phyloP scores from a whole-genome alignment of 2,797 vertebrate genomes.

The Leucoraja ocellata region DNA sequence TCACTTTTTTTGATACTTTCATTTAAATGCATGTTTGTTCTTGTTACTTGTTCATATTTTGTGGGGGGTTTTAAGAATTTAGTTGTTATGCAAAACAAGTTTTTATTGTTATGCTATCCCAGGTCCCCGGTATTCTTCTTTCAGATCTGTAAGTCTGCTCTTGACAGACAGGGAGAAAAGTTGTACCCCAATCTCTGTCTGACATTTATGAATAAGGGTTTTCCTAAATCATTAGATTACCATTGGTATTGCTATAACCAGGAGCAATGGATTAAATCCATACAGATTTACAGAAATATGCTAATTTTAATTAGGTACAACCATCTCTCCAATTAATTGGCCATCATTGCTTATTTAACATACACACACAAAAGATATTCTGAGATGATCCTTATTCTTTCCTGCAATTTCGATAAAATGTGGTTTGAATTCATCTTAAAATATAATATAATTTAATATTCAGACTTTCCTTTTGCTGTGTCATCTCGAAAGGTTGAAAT shows the following conservation, averaged over 20 bases:
- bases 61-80: not conserved
- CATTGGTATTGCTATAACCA: conserved; percentile 1
- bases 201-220: not conserved
- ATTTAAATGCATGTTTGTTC: not conserved
- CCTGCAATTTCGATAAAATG: not conserved
- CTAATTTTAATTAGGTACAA: not conserved
- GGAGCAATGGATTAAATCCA: not conserved
- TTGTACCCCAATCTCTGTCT: not conserved
- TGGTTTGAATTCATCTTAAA: not conserved
- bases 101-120: not conserved
- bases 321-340: not conserved
- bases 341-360: not conserved
- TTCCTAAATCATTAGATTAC: not conserved
- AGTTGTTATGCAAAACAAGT: not conserved
- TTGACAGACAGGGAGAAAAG: not conserved
- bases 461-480: not conserved
- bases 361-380: not conserved
- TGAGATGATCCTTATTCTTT: not conserved
- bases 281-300: not conserved
- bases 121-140: not conserved
- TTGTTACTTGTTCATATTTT: not conserved
- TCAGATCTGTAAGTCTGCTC: not conserved
- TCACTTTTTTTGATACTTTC: not conserved
- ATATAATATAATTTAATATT: not conserved
- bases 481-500: not conserved